phyloP scores from a whole-genome alignment of 2,888 invertebrate species.

The Drosophila formosana region DNA sequence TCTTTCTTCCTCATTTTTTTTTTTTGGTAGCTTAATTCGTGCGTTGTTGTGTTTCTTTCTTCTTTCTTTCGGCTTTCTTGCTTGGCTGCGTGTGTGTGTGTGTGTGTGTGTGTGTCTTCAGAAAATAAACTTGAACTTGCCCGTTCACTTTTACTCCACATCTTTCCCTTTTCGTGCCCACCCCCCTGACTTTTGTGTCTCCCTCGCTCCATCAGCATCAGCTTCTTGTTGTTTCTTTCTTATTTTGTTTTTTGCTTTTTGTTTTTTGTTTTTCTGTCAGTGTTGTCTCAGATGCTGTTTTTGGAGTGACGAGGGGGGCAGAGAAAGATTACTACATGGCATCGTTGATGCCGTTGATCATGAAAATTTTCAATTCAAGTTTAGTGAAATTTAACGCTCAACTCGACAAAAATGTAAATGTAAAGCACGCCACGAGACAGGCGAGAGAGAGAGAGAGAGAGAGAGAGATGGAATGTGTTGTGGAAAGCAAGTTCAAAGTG shows the following conservation, averaged over 20 bases:
- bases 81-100: background rate
- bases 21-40: conserved; percentile 57
- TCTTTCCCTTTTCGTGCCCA: conserved; percentile 42
- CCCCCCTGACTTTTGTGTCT: conserved; percentile 9
- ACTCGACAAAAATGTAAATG: conserved; percentile 26
- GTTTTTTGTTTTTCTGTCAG: background rate
- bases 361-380: conserved; percentile 79
- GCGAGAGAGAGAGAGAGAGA: conserved; percentile 1
- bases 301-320: background rate
- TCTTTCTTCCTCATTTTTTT: conserved; percentile 15
- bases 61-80: conserved; percentile 32
- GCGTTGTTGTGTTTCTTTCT: conserved; percentile 37
- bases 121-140: conserved; percentile 80
- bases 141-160: conserved; percentile 78
- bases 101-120: conserved; percentile 45
- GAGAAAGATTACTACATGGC: conserved; percentile 61
- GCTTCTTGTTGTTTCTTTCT: conserved; percentile 7
- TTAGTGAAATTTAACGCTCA: conserved; percentile 72
- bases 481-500: conserved; percentile 42
- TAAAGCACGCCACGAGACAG: background rate
- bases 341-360: conserved; percentile 68
- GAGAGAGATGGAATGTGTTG: background rate
- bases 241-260: too few relatives aligned
- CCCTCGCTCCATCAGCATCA: background rate
- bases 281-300: conserved; percentile 39